phyloP scores from a whole-genome alignment of 2,113 vertebrate species.

The Murina feae region DNA sequence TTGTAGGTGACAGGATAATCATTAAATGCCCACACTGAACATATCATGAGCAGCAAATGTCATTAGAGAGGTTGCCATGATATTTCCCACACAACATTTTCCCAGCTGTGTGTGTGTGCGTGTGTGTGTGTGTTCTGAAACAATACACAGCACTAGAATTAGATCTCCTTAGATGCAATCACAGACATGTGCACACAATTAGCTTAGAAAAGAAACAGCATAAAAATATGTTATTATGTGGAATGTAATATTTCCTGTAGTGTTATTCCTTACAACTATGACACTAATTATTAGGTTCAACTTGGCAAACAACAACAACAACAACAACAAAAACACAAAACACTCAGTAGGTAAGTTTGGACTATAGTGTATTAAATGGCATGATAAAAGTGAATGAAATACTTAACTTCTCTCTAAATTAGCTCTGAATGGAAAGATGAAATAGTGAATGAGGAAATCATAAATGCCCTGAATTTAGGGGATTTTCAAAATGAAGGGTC shows the following conservation, averaged over 20 bases:
- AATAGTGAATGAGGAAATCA: not conserved
- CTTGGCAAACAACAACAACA: not conserved
- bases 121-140: not conserved
- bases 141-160: not conserved
- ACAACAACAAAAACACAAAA: not conserved
- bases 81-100: conserved; percentile 1
- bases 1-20: not conserved
- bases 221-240: conserved; percentile 26
- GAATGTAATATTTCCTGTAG: conserved; percentile 18
- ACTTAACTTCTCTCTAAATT: not conserved
- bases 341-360: not conserved
- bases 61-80: conserved; percentile 59
- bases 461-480: not conserved
- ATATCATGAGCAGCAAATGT: conserved; percentile 46
- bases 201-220: conserved; percentile 34
- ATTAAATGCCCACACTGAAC: not conserved
- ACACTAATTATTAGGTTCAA: conserved; percentile 42
- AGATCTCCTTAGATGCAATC: not conserved
- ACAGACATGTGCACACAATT: conserved; percentile 23
- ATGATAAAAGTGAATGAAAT: not conserved
- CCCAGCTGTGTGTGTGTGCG: not conserved
- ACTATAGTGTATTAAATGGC: not conserved
- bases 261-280: not conserved
- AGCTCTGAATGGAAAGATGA: not conserved
- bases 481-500: not conserved